These are phyloP conservation scores for Steatocranus sp. DNA, from an alignment of 2,797 vertebrate species.

Conservation along the genomic window DNA sequence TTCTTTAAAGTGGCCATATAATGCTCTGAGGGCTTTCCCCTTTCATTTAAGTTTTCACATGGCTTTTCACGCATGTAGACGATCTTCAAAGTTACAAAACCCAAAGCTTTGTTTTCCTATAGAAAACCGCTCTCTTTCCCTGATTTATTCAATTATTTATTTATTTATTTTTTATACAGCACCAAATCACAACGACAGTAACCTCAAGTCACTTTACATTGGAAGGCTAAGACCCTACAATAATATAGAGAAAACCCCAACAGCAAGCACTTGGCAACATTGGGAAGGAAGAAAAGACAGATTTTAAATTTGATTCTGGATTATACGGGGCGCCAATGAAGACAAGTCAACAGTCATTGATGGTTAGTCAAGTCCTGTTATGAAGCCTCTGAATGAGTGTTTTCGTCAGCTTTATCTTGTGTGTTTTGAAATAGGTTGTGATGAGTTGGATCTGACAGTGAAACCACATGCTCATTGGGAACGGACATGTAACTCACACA, in stretches of 20 bases:
- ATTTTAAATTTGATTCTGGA: background rate
- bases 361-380: background rate
- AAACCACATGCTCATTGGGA: background rate
- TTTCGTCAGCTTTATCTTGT: rapidly evolving
- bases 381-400: background rate
- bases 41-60: background rate
- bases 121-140: rapidly evolving
- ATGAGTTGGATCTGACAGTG: background rate
- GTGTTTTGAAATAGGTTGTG: background rate
- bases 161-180: background rate
- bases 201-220: background rate
- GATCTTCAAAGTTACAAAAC: background rate
- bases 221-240: background rate
- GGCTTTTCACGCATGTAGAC: background rate
- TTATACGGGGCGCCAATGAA: background rate
- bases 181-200: background rate
- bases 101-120: background rate
- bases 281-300: background rate
- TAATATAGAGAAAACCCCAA: background rate
- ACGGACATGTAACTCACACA: rapidly evolving
- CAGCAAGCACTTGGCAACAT: background rate
- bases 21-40: background rate
- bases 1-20: background rate
- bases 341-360: background rate
- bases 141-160: background rate